A percentile compares a stretch with the other conserved stretches of the same genome.
Evolutionary conservation across 92 coral and sea anemone genomes (phyloP).

Genomic region (Porites divaricata): DNA sequence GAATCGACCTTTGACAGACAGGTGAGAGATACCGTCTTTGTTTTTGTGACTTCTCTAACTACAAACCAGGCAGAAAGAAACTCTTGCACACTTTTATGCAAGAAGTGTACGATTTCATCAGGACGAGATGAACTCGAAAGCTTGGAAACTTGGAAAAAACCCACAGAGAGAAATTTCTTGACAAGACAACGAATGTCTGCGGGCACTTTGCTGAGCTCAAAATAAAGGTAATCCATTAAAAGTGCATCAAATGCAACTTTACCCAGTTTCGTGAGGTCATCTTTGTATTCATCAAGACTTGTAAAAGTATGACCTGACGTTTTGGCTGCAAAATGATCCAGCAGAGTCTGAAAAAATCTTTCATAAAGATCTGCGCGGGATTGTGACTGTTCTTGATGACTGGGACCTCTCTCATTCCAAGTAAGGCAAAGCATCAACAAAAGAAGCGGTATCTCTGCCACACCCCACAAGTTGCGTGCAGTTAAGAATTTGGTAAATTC

Average conservation of each 20-base stretch:
- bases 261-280: background rate
- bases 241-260: conserved; percentile 19
- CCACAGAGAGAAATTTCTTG: background rate
- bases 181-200: background rate
- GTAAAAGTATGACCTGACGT: background rate
- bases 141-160: conserved; percentile 10
- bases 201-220: background rate
- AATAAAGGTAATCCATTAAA: background rate
- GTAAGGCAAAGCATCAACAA: conserved; percentile 18
- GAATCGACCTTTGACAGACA: background rate
- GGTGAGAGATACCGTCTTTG: background rate
- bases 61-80: conserved; percentile 14
- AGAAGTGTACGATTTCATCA: background rate
- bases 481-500: background rate
- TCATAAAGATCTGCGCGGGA: background rate
- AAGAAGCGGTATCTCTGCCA: conserved; percentile 30
- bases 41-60: background rate
- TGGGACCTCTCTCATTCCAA: conserved; percentile 1
- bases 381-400: background rate
- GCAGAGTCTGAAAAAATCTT: background rate
- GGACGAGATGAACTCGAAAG: conserved; percentile 11
- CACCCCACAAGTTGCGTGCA: conserved; percentile 1
- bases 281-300: conserved; percentile 11
- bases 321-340: background rate
- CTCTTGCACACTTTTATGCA: conserved; percentile 28